These are phyloP conservation scores for Romanogobio albipinnatus DNA, from an alignment of 2,113 vertebrate species.

Conservation along the genomic window DNA sequence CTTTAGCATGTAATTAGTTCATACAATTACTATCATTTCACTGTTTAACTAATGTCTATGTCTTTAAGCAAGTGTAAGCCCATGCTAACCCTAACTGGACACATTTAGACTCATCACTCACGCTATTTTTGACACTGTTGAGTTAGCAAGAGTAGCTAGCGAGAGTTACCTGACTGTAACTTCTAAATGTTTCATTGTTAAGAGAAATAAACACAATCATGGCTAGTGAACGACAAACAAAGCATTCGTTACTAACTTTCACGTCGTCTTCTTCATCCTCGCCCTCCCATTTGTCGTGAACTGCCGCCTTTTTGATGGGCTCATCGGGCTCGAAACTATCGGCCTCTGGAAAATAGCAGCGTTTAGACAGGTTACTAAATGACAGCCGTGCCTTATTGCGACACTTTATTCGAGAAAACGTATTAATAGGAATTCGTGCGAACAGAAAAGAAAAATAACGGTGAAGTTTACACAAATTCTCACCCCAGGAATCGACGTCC, in stretches of 20 bases:
- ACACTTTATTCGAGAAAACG: neutral
- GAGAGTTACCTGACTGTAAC: neutral
- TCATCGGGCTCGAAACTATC: slow-evolving; percentile 77
- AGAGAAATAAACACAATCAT: neutral
- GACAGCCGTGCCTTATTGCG: neutral
- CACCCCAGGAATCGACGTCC: slow-evolving; percentile 81
- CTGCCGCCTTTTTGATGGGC: slow-evolving; percentile 60
- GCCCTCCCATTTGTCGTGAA: slow-evolving; percentile 81
- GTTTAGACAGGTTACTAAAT: neutral
- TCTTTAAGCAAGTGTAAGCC: neutral
- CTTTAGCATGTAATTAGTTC: neutral
- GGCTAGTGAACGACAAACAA: neutral
- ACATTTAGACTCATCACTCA: neutral
- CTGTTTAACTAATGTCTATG: neutral
- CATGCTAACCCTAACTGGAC: neutral
- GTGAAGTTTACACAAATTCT: slow-evolving; percentile 41
- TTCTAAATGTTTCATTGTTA: neutral
- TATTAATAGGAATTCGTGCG: neutral
- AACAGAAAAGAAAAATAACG: neutral
- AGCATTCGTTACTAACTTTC: slow-evolving; percentile 72
- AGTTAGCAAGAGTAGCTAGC: slow-evolving; percentile 25
- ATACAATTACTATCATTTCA: neutral
- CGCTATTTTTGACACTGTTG: slow-evolving; percentile 8
- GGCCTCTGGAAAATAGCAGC: slow-evolving; percentile 67
- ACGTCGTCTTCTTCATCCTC: slow-evolving; percentile 85